Base-by-base conservation (phyloP, 2,888 invertebrate species). In the Drosophila dives region DNA sequence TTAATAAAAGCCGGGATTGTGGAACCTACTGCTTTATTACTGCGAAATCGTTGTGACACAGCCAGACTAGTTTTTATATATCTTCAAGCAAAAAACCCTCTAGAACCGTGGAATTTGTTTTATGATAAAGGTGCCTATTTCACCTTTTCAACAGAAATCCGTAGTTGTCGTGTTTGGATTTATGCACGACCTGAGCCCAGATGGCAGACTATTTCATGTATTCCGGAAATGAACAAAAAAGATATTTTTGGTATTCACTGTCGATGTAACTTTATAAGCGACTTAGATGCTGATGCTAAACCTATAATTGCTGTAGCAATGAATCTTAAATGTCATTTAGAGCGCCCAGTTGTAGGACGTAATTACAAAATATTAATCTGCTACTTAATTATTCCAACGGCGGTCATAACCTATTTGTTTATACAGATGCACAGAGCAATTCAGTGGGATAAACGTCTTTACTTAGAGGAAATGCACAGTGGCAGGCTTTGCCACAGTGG, bases 181-280 rank as follows among this genome's bases (percentile, higher is more conserved):
- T 80, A 73, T n/a, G 63, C 71, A 12, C 68, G 79, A 3, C 79
- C 80, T 5, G 79, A 80, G 17, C 79, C 79, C 1, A 76, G 59
- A 23, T 80, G 79, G 79, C 62, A 76, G 12, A 79, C 42, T 12
- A 51, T 54, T 12, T 64, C 66, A 0, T 80, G 80, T 32, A 29
- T 79, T 20, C 80, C 80, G 0, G 79, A 74, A 40, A 68, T 80
- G 80, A 72, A 76, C 26, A 64, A 64, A 45, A 74, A 64, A 23
- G 23, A 23, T n/a, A n/a, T n/a, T n/a, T n/a, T n/a, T n/a, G n/a
- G n/a, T n/a, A n/a, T n/a, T n/a, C n/a, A n/a, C n/a, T n/a, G n/a
- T n/a, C n/a, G n/a, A n/a, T n/a, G n/a, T n/a, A n/a, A n/a, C n/a
- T n/a, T n/a, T n/a, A n/a, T n/a, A n/a, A n/a, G n/a, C n/a, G n/a